Evolutionary conservation across 2,113 vertebrate species (phyloP), one percentile per base, ranked within the genome.

Genomic region (Hymenochirus boettgeri): DNA sequence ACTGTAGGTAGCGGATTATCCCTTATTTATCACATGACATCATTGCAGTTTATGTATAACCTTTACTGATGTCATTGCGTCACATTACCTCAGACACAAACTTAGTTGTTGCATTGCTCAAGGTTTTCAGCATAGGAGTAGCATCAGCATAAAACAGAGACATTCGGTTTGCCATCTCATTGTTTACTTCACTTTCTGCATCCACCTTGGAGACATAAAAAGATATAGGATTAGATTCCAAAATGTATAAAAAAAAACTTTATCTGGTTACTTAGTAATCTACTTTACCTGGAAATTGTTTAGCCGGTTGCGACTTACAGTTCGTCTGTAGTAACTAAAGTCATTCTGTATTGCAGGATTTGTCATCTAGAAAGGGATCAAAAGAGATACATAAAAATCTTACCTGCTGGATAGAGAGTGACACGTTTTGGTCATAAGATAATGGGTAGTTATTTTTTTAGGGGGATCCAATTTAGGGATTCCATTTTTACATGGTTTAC

Each of bases 71-170:
- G n/a, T n/a, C 31, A 33, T 33, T 33, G 11, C 31, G 11, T 33
- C 31, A 33, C 33, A 85, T 85, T 62, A 98, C 96, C 91, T 99
- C 96, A 1, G 96, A 99, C 13, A 99, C 96, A 83, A 99, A 99
- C 77, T 98, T 99, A 0, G 95, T 98, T 2, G 94, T 99, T 75
- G 92, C 91, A 50, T 98, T 96, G 56, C 96, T 99, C 81, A 99
- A 83, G 1, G 96, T 94, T 85, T 99, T 99, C 77, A 99, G 83
- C 96, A 99, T 99, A 25, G 96, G 96, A 0, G 96, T 98, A 55
- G 96, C 96, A 69, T 99, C 96, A 29, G 96, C 96, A 0, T 99
- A 99, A 87, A 99, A 99, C 73, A 99, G 88, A 72, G 96, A 99
- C 92, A 99, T 99, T 79, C 96, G 87, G 84, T 99, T 99, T 80